Conservation (phyloP, 1,140 invertebrate species). For the Oncopeltus fasciatus region DNA sequence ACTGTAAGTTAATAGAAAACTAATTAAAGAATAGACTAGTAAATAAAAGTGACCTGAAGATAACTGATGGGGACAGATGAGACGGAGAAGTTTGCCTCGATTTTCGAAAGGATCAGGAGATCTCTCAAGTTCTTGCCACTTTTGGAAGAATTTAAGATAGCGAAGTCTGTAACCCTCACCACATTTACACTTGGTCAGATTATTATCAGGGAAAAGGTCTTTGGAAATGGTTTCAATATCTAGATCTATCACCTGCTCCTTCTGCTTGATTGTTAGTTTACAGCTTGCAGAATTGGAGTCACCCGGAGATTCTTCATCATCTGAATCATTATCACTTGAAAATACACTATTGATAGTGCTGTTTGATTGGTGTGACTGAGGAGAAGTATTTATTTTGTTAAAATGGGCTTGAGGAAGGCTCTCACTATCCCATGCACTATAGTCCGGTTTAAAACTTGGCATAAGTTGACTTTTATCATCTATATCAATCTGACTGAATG, state of each 20-base stretch:
- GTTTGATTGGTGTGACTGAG: not conserved
- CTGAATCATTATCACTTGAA: not conserved
- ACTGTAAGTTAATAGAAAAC: no score
- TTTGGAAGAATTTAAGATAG: not conserved
- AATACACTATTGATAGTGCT: not conserved
- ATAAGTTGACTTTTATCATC: no score
- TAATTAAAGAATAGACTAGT: no score
- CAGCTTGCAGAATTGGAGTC: not conserved
- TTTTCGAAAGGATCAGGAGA: not conserved
- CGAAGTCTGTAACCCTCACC: not conserved
- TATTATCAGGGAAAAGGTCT: not conserved
- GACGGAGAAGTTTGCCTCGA: not conserved
- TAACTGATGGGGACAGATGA: slow-evolving; percentile 6
- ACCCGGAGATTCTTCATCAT: not conserved
- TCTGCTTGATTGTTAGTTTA: not conserved
- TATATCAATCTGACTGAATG: no score
- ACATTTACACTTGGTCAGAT: not conserved
- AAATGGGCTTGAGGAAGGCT: no score
- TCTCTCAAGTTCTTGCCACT: not conserved
- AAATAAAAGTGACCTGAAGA: no score
- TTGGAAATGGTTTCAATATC: not conserved
- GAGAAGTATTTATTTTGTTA: no score
- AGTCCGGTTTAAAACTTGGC: no score
- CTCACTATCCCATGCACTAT: no score
- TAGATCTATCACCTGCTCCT: not conserved